These are phyloP conservation scores for Siderastrea siderea DNA, from an alignment of 92 coral and sea anemone genomes.

Conservation along the genomic window DNA sequence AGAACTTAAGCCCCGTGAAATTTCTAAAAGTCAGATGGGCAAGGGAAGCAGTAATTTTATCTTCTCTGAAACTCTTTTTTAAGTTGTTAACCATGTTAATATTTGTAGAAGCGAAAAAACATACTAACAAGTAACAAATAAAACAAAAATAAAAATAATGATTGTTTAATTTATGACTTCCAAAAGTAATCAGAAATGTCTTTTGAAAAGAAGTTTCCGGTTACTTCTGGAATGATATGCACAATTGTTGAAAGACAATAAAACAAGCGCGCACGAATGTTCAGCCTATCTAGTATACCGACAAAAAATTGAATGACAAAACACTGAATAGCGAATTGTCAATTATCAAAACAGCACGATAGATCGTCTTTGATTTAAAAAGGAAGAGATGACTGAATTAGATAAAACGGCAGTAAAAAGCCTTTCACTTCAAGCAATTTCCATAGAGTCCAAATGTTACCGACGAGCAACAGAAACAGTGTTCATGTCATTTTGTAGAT, in stretches of 20 bases:
- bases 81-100: neutral
- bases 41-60: neutral
- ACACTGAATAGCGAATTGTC: neutral
- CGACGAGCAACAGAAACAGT: too few species aligned
- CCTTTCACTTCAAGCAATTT: too few species aligned
- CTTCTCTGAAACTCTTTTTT: neutral
- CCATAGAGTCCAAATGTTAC: too few species aligned
- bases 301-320: too few species aligned
- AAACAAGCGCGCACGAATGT: neutral
- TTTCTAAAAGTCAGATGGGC: neutral
- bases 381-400: too few species aligned
- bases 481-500: too few species aligned
- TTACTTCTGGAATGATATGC: neutral
- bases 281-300: too few species aligned
- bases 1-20: slow-evolving; percentile 6
- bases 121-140: neutral
- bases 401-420: too few species aligned
- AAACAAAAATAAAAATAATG: neutral
- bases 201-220: neutral
- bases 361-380: too few species aligned
- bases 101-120: neutral
- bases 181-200: neutral
- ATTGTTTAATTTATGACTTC: too few species aligned
- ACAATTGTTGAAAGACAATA: neutral
- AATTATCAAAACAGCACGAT: too few species aligned